Evolutionary conservation across 2,113 vertebrate species (phyloP), one percentile per base, ranked within the genome.

Genomic region (Ochotona princeps): DNA sequence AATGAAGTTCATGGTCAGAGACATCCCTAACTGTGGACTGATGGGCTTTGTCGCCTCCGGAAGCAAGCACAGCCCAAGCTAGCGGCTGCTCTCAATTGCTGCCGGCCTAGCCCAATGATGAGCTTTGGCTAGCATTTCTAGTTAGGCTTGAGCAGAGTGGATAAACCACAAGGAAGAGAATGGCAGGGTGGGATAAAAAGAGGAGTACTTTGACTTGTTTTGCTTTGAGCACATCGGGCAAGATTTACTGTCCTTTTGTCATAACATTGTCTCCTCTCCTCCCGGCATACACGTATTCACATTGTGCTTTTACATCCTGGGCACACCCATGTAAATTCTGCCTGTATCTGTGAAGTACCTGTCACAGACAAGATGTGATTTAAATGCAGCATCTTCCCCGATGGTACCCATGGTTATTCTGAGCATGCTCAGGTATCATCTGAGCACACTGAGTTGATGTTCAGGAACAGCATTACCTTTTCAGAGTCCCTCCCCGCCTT

Each of bases 281-380:
- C 26, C 12, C 70, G 78, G 69, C 17, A 66, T 9, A 44, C 4
- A 47, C 47, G 78, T 81, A 44, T 4, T 54, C 15, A 73, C 60
- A 88, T 85, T 78, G 25, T 90, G 57, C 32, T 30, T 92, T 89
- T 73, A 70, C 14, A 57, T 84, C n/a, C 54, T 82, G 74, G 49
- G 35, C 23, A 61, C 20, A 69, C 14, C 30, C 25, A 0, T 32
- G 20, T n/a, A 76, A 32, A 17, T 23, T 74, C 28, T 92, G 70
- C 35, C 17, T 54, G 8, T 9, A 1, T 61, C 80, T 76, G 12
- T 32, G 25, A 78, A 78, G 51, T 70, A 30, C 57, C 57, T 73
- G 63, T 21, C 18, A 61, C 88, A 72, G 47, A 66, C 57, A 78
- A 32, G 21, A n/a, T 63, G 14, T 69, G 23, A 61, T 1, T 63